Percentiles rank a stretch among this genome's conserved stretches.
Conservation (phyloP, 2,888 invertebrate genomes). For the Cylloceria caligata region DNA sequence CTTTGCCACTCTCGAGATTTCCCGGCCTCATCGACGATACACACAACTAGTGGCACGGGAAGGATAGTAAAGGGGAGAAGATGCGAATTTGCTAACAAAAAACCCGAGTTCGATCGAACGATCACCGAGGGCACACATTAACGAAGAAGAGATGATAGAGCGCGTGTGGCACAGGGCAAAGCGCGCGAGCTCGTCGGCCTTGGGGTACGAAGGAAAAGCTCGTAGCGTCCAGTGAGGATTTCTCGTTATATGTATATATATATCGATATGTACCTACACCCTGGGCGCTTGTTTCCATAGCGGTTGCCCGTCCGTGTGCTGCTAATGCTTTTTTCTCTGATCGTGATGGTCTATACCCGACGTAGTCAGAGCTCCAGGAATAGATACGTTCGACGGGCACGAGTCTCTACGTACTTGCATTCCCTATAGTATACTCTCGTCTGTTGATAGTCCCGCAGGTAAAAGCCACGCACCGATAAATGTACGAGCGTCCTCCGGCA, state of each 20-base stretch:
- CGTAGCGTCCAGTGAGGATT: background rate
- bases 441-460: slow-evolving; percentile 64
- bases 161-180: slow-evolving; percentile 2
- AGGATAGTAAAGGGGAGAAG: background rate
- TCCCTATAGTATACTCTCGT: slow-evolving; percentile 40
- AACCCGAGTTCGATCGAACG: slow-evolving; percentile 49
- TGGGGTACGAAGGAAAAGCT: slow-evolving; percentile 42
- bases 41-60: background rate
- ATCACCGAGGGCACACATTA: slow-evolving; percentile 52
- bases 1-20: background rate
- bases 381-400: slow-evolving; percentile 53
- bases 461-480: slow-evolving; percentile 62
- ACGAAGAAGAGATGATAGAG: slow-evolving; percentile 40
- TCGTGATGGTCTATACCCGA: slow-evolving; percentile 32
- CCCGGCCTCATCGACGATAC: background rate
- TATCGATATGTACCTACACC: slow-evolving; percentile 27
- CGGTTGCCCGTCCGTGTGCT: slow-evolving; percentile 33
- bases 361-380: slow-evolving; percentile 58
- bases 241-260: slow-evolving; percentile 7
- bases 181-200: slow-evolving; percentile 44
- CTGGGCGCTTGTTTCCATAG: slow-evolving; percentile 55
- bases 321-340: slow-evolving; percentile 57
- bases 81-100: slow-evolving; percentile 45
- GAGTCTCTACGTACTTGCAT: slow-evolving; percentile 43
- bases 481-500: slow-evolving; percentile 54